phyloP scores from a whole-genome alignment of 1,140 invertebrate genomes.

The Lanistes nyassanus region DNA sequence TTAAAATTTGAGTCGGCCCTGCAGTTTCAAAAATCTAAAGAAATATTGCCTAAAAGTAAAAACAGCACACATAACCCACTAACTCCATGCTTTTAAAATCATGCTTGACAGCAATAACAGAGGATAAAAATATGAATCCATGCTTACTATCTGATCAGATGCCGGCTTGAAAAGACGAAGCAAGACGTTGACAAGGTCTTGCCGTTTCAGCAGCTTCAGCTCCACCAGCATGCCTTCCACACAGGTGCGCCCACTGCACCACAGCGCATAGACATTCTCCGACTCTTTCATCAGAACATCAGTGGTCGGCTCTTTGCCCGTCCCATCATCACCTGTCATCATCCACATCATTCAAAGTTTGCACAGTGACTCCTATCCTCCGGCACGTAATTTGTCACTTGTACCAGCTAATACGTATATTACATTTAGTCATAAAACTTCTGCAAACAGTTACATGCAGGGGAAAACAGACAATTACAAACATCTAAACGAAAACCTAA shows the following conservation, averaged over 20 bases:
- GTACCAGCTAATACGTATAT: too few relatives aligned
- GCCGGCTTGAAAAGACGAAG: conserved; percentile 84
- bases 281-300: conserved; percentile 87
- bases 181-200: conserved; percentile 92
- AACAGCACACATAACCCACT: too few relatives aligned
- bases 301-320: conserved; percentile 74
- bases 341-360: not conserved
- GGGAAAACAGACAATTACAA: too few relatives aligned
- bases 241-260: conserved; percentile 93
- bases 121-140: conserved; percentile 5
- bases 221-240: conserved; percentile 98
- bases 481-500: too few relatives aligned
- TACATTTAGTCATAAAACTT: too few relatives aligned
- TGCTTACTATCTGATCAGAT: conserved; percentile 81
- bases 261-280: conserved; percentile 93
- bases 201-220: conserved; percentile 93
- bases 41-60: not conserved
- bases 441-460: too few relatives aligned
- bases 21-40: conserved; percentile 1
- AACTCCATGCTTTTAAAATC: too few relatives aligned
- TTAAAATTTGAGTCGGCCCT: too few relatives aligned
- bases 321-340: conserved; percentile 77
- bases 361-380: too few relatives aligned
- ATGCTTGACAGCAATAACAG: not conserved
- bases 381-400: too few relatives aligned